Percentiles rank a stretch among this genome's conserved stretches.
phyloP scores from a whole-genome alignment of 2,113 vertebrate species.

The Macaca mulatta region DNA sequence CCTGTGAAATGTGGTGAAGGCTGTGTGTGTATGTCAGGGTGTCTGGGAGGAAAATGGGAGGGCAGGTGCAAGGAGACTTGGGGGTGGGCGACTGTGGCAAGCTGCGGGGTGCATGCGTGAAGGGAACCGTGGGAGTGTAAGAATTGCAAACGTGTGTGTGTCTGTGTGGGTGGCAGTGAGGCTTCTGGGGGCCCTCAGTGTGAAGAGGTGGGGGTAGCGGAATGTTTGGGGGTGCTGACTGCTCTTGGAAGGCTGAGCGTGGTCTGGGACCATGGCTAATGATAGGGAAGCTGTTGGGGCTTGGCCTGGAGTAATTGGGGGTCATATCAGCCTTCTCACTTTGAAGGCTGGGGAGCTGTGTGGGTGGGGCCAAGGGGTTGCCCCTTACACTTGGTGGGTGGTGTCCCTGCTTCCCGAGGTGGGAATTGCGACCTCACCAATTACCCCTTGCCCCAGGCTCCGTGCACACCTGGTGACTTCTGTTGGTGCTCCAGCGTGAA shows the following conservation, averaged over 20 bases:
- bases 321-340: neutral
- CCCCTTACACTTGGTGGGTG: neutral
- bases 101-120: neutral
- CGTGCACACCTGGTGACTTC: neutral
- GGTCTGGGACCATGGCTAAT: neutral
- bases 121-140: neutral
- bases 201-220: neutral
- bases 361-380: neutral
- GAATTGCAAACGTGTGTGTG: neutral
- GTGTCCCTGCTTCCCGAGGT: neutral
- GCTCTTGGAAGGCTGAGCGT: neutral
- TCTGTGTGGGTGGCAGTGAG: neutral
- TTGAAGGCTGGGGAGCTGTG: neutral
- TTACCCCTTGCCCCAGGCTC: constrained; percentile 11
- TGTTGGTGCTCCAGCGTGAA: constrained; percentile 59
- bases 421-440: neutral
- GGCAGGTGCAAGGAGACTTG: neutral
- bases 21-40: neutral
- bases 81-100: neutral
- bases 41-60: neutral
- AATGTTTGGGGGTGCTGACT: neutral
- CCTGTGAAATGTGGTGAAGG: neutral
- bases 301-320: neutral
- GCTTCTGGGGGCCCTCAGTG: neutral
- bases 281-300: neutral